Evolutionary conservation across 2,888 invertebrate genomes (phyloP), one percentile per base, ranked within the genome.

Genomic region (Drosophila subquinaria): DNA sequence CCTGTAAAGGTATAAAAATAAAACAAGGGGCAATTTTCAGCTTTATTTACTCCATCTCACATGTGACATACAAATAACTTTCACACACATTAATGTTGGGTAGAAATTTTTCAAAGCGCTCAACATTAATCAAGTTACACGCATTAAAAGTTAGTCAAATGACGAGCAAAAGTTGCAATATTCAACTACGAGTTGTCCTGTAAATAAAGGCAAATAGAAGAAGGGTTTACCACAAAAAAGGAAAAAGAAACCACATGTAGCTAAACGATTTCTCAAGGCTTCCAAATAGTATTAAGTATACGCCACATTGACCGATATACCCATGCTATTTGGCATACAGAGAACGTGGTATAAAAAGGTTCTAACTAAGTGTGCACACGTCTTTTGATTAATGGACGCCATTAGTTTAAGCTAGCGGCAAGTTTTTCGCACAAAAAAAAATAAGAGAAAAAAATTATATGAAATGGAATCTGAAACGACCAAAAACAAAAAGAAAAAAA

Each of bases 341-440:
- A n/a, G 10, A 47, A n/a, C 36, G 36, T 15, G 40, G 30, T 63
- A 52, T 59, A 45, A 59, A 75, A 76, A 53, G 72, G 53, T 56
- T 71, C 43, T 15, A n/a, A 40, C 48, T 56, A 79, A 43, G 42
- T 66, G 38, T 59, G 51, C 61, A 59, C 53, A 69, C 76, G 53
- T 62, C 43, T 50, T 60, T 66, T 77, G 81, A 81, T 67, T 81
- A 72, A 80, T 81, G 72, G 64, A 40, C 33, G 63, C 59, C 63
- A 80, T 80, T 75, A 66, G 79, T 81, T 66, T 40, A 66, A 74
- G 82, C 63, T 50, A 42, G 47, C 62, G 71, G 57, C 57, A 66
- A 68, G 40, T 61, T 71, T 68, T 5, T 10, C 43, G 9, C n/a
- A 23, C 11, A 13, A 1, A 33, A 13, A 33, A 56, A 43, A 20